phyloP scores from a whole-genome alignment of 2,888 invertebrate species.

The Ophion ventricosus region DNA sequence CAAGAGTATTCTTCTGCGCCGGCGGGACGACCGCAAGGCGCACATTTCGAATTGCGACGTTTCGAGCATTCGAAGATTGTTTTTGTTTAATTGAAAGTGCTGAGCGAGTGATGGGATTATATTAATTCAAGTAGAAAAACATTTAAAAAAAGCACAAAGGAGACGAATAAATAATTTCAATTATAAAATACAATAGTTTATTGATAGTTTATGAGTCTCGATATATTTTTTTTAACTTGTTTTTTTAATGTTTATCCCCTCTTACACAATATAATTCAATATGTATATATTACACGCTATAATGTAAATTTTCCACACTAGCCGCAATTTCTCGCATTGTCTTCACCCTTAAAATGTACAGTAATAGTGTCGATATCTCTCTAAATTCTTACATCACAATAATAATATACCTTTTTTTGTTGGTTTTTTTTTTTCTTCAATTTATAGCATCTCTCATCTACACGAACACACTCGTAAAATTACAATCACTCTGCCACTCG shows the following conservation, averaged over 20 bases:
- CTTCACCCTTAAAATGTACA: slow-evolving; percentile 65
- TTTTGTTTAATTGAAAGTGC: no score
- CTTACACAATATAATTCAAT: slow-evolving; percentile 65
- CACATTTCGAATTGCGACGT: no score
- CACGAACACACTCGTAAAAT: slow-evolving; percentile 54
- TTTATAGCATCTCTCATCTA: slow-evolving; percentile 59
- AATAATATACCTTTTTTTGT: slow-evolving; percentile 40
- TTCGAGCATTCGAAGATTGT: no score
- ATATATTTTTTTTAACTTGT: slow-evolving; percentile 61
- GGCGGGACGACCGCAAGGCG: no score
- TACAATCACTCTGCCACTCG: slow-evolving; percentile 43
- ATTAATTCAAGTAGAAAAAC: no score
- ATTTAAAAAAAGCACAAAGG: slow-evolving; percentile 5
- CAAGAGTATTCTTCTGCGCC: no score
- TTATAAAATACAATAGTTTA: slow-evolving; percentile 80
- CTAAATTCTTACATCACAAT: slow-evolving; percentile 62
- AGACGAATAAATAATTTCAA: slow-evolving; percentile 53
- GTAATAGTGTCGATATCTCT: slow-evolving; percentile 64
- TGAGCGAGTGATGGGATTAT: no score
- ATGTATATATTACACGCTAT: slow-evolving; percentile 35
- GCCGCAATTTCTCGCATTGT: slow-evolving; percentile 66
- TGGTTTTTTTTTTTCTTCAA: slow-evolving; percentile 6
- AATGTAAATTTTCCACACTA: slow-evolving; percentile 53
- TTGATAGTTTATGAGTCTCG: slow-evolving; percentile 74
- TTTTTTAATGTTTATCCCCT: slow-evolving; percentile 66